These are phyloP conservation scores for Ecliptopera silaceata DNA, from an alignment of 2,888 invertebrate genomes.

Conservation along the genomic window DNA sequence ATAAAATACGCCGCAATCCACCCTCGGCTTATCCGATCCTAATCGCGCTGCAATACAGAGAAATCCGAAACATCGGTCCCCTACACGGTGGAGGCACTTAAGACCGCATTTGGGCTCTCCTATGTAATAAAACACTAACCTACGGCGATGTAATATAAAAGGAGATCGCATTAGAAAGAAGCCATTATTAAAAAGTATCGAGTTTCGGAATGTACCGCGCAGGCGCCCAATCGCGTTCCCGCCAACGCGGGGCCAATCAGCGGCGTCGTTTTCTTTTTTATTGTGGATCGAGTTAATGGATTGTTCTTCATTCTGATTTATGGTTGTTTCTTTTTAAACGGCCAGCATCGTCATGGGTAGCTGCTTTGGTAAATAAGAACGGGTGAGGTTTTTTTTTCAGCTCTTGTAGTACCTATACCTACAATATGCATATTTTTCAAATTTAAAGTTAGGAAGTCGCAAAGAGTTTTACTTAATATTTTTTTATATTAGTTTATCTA, in stretches of 20 bases:
- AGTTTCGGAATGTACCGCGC: constrained; percentile 73
- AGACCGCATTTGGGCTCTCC: constrained; percentile 65
- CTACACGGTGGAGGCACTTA: constrained; percentile 56
- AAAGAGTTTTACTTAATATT: too few species aligned
- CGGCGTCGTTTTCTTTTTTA: constrained; percentile 62
- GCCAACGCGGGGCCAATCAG: constrained; percentile 67
- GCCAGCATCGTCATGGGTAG: constrained; percentile 24
- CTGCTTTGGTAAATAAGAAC: constrained; percentile 12
- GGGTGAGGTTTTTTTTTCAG: neutral
- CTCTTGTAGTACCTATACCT: neutral
- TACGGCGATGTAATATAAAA: constrained; percentile 72
- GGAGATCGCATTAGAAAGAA: constrained; percentile 81
- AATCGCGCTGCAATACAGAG: constrained; percentile 57
- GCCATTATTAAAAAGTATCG: constrained; percentile 83
- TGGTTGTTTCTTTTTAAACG: constrained; percentile 54
- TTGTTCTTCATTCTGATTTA: constrained; percentile 81
- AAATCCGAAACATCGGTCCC: constrained; percentile 59
- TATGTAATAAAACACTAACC: constrained; percentile 78
- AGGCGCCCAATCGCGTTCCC: constrained; percentile 66
- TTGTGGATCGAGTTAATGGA: constrained; percentile 76
- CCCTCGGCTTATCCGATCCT: constrained; percentile 51
- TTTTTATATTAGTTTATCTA: too few species aligned
- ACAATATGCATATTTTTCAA: neutral
- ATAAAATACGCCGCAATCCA: constrained; percentile 45
- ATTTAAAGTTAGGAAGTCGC: too few species aligned